A percentile compares a stretch with the other conserved stretches of the same genome.
These are phyloP conservation scores for Thymelicus lineola DNA, from an alignment of 2,888 invertebrate genomes.

Conservation along the genomic window DNA sequence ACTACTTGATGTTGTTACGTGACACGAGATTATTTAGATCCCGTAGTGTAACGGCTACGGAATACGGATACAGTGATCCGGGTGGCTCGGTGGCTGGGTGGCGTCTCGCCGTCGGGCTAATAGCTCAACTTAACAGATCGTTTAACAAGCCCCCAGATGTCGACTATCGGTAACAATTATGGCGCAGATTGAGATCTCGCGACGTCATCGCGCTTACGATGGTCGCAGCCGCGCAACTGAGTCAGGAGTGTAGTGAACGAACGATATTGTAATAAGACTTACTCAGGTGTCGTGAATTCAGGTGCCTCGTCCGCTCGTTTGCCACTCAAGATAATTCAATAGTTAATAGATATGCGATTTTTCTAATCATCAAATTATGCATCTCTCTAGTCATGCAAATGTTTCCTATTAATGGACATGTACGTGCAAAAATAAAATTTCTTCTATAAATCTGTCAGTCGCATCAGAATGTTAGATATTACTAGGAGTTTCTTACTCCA, in stretches of 20 bases:
- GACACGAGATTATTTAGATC: conserved; percentile 17
- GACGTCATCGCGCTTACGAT: conserved; percentile 58
- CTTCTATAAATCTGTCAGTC: too few relatives aligned
- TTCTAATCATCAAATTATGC: not conserved
- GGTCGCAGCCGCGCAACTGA: conserved; percentile 41
- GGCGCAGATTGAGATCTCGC: conserved; percentile 67
- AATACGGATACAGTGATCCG: conserved; percentile 9
- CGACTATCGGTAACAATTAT: conserved; percentile 68
- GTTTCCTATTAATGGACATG: too few relatives aligned
- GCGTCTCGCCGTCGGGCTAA: conserved; percentile 53
- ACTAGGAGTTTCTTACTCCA: too few relatives aligned
- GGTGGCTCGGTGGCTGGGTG: conserved; percentile 17
- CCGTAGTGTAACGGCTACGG: not conserved
- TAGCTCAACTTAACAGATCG: conserved; percentile 72
- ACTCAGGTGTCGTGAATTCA: not conserved
- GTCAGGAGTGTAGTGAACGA: conserved; percentile 41
- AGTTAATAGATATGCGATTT: too few relatives aligned
- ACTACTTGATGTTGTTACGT: not conserved
- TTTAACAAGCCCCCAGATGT: conserved; percentile 62
- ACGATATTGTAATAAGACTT: conserved; percentile 1
- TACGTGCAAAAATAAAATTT: too few relatives aligned
- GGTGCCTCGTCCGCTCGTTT: not conserved
- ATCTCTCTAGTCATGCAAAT: too few relatives aligned
- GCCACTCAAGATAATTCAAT: too few relatives aligned
- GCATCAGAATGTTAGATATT: too few relatives aligned